Evolutionary conservation across 2,113 vertebrate species (phyloP).

Genomic region (Gnathonemus longibarbis): DNA sequence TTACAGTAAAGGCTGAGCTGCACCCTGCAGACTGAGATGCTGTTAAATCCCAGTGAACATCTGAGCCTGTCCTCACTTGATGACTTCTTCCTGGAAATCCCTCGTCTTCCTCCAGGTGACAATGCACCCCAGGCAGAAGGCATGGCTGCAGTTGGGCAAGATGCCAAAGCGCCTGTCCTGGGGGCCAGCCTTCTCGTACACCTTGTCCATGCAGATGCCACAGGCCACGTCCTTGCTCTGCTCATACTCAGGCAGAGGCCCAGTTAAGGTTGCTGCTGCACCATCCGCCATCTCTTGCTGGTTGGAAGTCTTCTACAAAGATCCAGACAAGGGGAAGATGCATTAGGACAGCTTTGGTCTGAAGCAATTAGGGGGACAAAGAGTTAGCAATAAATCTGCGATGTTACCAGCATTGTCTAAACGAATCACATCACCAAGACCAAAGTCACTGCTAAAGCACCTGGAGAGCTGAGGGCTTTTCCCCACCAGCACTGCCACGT

Average conservation of each 20-base stretch:
- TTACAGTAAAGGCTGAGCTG: neutral
- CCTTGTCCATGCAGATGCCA: slow-evolving; percentile 88
- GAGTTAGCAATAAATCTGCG: neutral
- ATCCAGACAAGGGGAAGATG: neutral
- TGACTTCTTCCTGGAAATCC: slow-evolving; percentile 56
- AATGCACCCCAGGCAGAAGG: slow-evolving; percentile 76
- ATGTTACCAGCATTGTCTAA: neutral
- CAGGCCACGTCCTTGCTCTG: slow-evolving; percentile 67
- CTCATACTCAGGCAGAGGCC: slow-evolving; percentile 17
- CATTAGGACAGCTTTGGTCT: neutral
- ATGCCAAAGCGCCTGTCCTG: slow-evolving; percentile 69
- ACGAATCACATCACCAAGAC: neutral
- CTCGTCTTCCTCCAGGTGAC: slow-evolving; percentile 70
- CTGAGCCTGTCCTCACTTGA: slow-evolving; percentile 60
- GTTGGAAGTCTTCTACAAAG: neutral
- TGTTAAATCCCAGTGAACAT: neutral
- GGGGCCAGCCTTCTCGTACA: slow-evolving; percentile 63
- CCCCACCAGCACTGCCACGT: neutral
- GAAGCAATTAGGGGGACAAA: neutral
- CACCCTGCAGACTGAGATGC: neutral
- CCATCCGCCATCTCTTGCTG: slow-evolving; percentile 16
- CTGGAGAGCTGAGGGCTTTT: neutral
- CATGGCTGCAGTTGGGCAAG: slow-evolving; percentile 75
- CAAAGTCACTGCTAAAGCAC: neutral
- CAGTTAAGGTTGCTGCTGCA: slow-evolving; percentile 26